Percentiles rank a stretch among this genome's conserved stretches.
phyloP scores from a whole-genome alignment of 2,888 invertebrate genomes.

The Melipona beecheii region DNA sequence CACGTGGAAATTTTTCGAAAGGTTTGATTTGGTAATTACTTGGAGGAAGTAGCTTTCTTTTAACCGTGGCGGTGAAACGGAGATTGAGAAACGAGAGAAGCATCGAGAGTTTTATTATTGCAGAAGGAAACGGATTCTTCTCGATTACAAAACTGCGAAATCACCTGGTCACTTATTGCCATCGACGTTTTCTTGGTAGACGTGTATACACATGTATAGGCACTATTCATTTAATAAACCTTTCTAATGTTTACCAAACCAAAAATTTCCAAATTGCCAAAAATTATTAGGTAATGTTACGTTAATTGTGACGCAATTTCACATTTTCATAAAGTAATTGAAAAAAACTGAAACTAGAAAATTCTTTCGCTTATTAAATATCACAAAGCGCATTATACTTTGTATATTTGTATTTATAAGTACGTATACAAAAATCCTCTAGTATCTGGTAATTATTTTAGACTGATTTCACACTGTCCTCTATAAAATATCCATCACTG shows the following conservation, averaged over 20 bases:
- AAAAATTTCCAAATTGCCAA: too few relatives aligned
- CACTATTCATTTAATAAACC: too few relatives aligned
- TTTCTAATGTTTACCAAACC: too few relatives aligned
- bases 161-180: not conserved
- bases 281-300: too few relatives aligned
- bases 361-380: too few relatives aligned
- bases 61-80: not conserved
- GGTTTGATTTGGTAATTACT: not conserved
- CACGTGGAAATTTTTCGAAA: not conserved
- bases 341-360: too few relatives aligned
- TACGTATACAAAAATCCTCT: too few relatives aligned
- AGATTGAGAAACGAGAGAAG: not conserved
- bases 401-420: too few relatives aligned
- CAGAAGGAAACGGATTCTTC: slow-evolving; percentile 8
- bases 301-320: too few relatives aligned
- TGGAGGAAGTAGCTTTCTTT: slow-evolving; percentile 3
- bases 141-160: slow-evolving; percentile 21
- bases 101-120: not conserved
- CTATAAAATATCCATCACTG: too few relatives aligned
- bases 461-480: not conserved
- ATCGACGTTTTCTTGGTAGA: not conserved
- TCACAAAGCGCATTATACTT: too few relatives aligned
- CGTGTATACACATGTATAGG: not conserved
- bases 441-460: not conserved
- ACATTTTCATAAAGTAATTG: too few relatives aligned